Conservation (phyloP, 2,113 vertebrate species). For the Chunga burmeisteri region DNA sequence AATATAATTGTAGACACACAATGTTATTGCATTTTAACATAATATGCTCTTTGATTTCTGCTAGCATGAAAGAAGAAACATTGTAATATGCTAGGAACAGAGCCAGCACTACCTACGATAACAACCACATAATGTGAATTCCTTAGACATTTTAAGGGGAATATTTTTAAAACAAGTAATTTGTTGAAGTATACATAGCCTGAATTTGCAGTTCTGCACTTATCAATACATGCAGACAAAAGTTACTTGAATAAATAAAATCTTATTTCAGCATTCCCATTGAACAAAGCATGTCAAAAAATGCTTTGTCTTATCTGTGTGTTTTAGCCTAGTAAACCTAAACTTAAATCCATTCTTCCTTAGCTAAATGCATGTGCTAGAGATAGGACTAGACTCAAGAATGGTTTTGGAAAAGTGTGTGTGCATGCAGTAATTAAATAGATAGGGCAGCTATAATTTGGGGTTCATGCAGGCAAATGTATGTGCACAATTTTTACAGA, state of each 20-base stretch:
- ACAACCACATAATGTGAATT: neutral
- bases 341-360: neutral
- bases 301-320: neutral
- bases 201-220: neutral
- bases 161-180: neutral
- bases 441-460: neutral
- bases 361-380: neutral
- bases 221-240: neutral
- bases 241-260: neutral
- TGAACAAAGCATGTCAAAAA: neutral
- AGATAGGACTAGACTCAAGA: neutral
- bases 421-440: neutral
- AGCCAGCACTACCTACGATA: neutral
- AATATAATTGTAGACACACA: neutral
- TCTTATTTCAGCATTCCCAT: neutral
- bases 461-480: neutral
- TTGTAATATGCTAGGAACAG: neutral
- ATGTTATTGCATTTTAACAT: neutral
- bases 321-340: neutral
- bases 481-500: neutral
- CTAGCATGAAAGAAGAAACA: neutral
- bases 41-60: neutral
- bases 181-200: neutral
- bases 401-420: neutral
- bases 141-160: neutral